Conservation (phyloP, 2,113 vertebrate species). For the Passer montanus region DNA sequence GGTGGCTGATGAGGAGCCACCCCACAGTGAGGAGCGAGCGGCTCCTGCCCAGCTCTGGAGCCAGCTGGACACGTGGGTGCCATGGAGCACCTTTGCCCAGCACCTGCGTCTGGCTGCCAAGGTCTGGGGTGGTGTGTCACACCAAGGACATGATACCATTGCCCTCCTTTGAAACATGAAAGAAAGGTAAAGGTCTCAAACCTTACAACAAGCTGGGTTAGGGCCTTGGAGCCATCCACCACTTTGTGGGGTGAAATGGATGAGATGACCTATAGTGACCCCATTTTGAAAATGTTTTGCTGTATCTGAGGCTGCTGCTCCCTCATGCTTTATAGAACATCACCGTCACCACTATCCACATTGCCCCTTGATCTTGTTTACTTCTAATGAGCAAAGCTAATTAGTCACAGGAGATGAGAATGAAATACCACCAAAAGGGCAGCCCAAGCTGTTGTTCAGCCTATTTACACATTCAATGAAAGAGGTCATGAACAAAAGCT, state of each 20-base stretch:
- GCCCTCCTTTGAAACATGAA: neutral
- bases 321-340: neutral
- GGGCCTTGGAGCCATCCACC: neutral
- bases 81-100: neutral
- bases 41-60: neutral
- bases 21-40: neutral
- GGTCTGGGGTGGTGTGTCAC: rapidly evolving
- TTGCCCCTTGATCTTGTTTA: slow-evolving; percentile 2
- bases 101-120: neutral
- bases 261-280: neutral
- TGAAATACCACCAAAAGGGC: neutral
- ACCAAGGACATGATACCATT: neutral
- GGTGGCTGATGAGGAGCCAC: neutral
- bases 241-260: neutral
- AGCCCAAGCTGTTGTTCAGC: neutral
- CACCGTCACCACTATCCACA: rapidly evolving
- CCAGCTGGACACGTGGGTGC: neutral
- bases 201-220: neutral
- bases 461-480: neutral
- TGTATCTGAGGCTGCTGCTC: neutral
- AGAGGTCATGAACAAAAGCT: neutral
- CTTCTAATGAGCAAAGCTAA: neutral
- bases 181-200: neutral
- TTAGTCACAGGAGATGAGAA: neutral
- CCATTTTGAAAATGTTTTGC: neutral